These are phyloP conservation scores for Polyploca ridens DNA, from an alignment of 2,888 invertebrate species.

Conservation along the genomic window DNA sequence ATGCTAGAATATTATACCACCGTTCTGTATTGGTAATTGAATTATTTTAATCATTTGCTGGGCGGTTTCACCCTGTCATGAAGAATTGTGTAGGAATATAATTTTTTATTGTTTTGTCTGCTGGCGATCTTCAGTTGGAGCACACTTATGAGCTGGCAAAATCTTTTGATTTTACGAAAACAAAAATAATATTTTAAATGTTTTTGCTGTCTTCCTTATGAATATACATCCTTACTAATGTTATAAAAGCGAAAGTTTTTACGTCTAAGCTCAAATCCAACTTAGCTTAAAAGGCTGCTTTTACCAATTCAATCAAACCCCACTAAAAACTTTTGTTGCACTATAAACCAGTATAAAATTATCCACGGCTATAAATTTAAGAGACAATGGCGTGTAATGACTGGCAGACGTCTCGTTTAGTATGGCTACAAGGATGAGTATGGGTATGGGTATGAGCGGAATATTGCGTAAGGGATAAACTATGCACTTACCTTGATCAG, in stretches of 20 bases:
- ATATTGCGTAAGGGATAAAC: constrained; percentile 13
- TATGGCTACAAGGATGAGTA: constrained; percentile 4
- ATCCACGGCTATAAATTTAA: constrained; percentile 39
- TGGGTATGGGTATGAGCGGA: not conserved
- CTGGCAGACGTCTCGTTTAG: constrained; percentile 24
- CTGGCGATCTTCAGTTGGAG: no score
- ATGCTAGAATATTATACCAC: not conserved
- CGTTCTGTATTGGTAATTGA: not conserved
- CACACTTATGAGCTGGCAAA: no score
- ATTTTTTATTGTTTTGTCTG: no score
- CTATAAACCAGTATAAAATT: constrained; percentile 27
- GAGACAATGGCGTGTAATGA: constrained; percentile 45
- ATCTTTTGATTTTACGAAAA: no score
- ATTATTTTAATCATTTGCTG: not conserved
- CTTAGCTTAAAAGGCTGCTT: not conserved
- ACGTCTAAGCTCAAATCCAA: no score
- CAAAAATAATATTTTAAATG: no score
- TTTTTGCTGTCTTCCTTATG: no score
- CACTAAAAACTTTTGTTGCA: no score
- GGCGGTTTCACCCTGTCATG: not conserved
- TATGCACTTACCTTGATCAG: constrained; percentile 11
- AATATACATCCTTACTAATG: no score
- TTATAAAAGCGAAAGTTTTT: no score
- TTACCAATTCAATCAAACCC: constrained; percentile 13
- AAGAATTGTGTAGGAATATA: no score